These are phyloP conservation scores for Tetramorium alpestre DNA, from an alignment of 1,140 invertebrate genomes.

Conservation along the genomic window DNA sequence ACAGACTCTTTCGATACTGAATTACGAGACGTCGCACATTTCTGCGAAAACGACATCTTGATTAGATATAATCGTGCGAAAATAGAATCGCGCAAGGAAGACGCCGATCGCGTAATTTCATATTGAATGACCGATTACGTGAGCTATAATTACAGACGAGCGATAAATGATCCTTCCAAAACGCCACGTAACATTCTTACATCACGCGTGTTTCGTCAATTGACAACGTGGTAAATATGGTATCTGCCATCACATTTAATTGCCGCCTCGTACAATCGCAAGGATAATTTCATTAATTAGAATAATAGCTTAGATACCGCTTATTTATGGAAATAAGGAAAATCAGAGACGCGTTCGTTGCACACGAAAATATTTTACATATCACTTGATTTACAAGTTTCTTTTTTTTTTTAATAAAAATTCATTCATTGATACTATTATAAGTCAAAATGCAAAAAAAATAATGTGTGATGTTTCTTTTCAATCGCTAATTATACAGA, in stretches of 20 bases:
- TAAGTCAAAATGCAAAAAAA: background rate
- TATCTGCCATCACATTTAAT: background rate
- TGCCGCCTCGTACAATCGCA: background rate
- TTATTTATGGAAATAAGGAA: background rate
- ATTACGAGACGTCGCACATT: background rate
- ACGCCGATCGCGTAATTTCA: constrained; percentile 26
- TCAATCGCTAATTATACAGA: background rate
- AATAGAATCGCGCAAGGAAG: constrained; percentile 22
- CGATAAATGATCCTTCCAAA: constrained; percentile 30
- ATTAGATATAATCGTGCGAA: constrained; percentile 11
- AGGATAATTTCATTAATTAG: constrained; percentile 11
- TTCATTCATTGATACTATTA: background rate
- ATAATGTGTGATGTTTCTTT: background rate
- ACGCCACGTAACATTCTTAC: constrained; percentile 21
- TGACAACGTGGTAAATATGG: constrained; percentile 13
- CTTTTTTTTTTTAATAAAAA: background rate
- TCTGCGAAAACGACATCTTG: constrained; percentile 7
- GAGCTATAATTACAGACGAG: constrained; percentile 21
- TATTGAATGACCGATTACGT: constrained; percentile 36
- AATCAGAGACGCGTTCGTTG: background rate
- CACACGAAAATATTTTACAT: background rate
- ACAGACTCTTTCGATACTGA: background rate
- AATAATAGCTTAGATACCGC: background rate
- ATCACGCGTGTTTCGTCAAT: constrained; percentile 24
- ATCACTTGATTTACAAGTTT: background rate